Base-by-base conservation (phyloP, 1,140 invertebrate species). In the Leptonema lineaticorne region DNA sequence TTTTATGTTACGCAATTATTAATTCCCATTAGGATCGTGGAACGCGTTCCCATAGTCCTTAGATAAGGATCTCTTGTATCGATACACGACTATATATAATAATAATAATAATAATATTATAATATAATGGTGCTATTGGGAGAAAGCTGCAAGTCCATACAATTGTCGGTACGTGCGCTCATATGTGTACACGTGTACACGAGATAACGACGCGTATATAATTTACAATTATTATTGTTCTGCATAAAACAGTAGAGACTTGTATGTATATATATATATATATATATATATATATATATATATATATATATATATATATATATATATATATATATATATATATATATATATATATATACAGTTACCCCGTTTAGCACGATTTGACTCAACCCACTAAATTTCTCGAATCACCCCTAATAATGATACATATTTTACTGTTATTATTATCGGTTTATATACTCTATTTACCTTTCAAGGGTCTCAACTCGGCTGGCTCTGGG, bases 1-100 rank as follows among this genome's bases (percentile, higher is more conserved):
- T 53, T 53, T 53, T 53, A 53, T 14, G 50, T 26, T n/a, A 14
- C 50, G 20, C 8, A 22, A 24, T 22, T 24, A 24, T 53, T 53
- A 53, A 53, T 53, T 53, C 50, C 37, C 18, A 14, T 53, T 53
- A 53, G 22, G 50, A 53, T 53, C 20, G n/a, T n/a, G 27, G 18
- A 11, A 53, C 50, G 18, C 37, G 16, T 41, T 24, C n/a, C 20
- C 3, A 3, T 14, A 26, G 8, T 1, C 4, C 11, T 2, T 20
- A 53, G 50, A 53, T 53, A 53, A 53, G 50, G 11, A 24, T 53
- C 24, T 20, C 22, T 22, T 22, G 18, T 53, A 24, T 53, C 50
- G 50, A 53, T 53, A 53, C 27, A 53, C 2, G 24, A 11, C 27
- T 26, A 26, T 53, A 16, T 45, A 53, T 53, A 7, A 53, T 26